Percentiles rank a stretch among this genome's conserved stretches.
phyloP scores from a whole-genome alignment of 1,140 invertebrate genomes.

The Polypedilum pembai region DNA sequence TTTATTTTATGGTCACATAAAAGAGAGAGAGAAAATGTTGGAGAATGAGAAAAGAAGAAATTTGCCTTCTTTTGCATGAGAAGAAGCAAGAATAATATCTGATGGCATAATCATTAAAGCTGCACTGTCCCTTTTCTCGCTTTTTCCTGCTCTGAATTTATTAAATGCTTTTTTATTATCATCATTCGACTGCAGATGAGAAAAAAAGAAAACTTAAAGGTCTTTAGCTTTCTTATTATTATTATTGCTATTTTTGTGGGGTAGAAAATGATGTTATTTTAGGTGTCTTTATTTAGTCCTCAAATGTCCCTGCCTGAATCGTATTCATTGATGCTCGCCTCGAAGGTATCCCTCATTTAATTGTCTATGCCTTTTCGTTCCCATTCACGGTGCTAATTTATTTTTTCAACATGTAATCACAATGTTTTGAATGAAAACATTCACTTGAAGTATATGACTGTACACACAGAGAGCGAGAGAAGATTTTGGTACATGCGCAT shows the following conservation, averaged over 20 bases:
- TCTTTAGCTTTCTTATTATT: slow-evolving; percentile 11
- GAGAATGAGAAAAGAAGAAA: no score
- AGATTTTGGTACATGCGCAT: background rate
- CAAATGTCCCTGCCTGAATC: background rate
- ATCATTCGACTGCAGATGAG: background rate
- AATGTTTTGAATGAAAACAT: slow-evolving; percentile 7
- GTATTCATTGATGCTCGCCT: background rate
- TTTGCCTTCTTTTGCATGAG: no score
- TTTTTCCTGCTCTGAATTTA: background rate
- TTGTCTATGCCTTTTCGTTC: background rate
- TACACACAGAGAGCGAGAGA: background rate
- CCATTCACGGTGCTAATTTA: background rate
- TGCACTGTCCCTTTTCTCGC: background rate
- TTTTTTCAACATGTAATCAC: background rate
- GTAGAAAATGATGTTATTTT: background rate
- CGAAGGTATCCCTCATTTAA: background rate
- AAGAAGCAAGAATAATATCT: background rate
- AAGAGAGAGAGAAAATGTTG: background rate
- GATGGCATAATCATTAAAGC: slow-evolving; percentile 8
- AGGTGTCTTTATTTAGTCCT: background rate
- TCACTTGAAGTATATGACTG: background rate
- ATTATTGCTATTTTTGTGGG: background rate
- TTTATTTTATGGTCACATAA: background rate
- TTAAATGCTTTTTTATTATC: background rate
- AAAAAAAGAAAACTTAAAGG: background rate